Percentiles rank a stretch among this genome's conserved stretches.
Evolutionary conservation across 2,113 vertebrate species (phyloP).

Genomic region (Pelmatolapia mariae): DNA sequence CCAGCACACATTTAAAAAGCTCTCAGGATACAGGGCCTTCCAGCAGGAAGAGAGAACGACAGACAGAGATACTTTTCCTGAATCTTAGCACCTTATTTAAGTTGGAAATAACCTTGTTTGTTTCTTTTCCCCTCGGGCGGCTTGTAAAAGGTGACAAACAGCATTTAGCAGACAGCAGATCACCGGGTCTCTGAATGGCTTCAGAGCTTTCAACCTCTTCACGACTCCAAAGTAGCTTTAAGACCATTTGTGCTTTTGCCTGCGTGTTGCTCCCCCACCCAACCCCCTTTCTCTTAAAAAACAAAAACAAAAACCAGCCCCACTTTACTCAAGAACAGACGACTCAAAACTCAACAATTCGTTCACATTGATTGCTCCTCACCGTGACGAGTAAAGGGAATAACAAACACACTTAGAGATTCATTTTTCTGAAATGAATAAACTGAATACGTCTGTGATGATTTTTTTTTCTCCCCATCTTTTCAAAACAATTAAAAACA

Average conservation of each 20-base stretch:
- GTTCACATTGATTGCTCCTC: not conserved
- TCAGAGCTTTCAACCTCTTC: not conserved
- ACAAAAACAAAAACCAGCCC: fast-evolving
- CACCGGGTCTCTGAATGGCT: not conserved
- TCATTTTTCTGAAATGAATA: not conserved
- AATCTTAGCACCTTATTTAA: slow-evolving; percentile 33
- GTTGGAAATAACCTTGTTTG: not conserved
- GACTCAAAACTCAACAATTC: not conserved
- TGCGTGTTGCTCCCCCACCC: not conserved
- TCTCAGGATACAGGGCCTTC: not conserved
- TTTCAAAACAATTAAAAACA: slow-evolving; percentile 50
- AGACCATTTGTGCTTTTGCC: not conserved
- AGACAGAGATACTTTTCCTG: not conserved
- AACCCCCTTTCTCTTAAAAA: not conserved
- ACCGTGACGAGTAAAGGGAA: slow-evolving; percentile 3
- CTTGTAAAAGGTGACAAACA: not conserved
- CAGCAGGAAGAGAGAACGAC: not conserved
- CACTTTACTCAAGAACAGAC: not conserved
- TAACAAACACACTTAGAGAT: not conserved
- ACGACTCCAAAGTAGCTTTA: not conserved
- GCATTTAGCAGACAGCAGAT: not conserved
- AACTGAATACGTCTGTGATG: not conserved
- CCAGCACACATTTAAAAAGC: not conserved
- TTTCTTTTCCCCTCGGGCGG: not conserved
- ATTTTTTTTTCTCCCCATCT: not conserved